phyloP scores from a whole-genome alignment of 2,113 vertebrate genomes.

The Physeter macrocephalus region DNA sequence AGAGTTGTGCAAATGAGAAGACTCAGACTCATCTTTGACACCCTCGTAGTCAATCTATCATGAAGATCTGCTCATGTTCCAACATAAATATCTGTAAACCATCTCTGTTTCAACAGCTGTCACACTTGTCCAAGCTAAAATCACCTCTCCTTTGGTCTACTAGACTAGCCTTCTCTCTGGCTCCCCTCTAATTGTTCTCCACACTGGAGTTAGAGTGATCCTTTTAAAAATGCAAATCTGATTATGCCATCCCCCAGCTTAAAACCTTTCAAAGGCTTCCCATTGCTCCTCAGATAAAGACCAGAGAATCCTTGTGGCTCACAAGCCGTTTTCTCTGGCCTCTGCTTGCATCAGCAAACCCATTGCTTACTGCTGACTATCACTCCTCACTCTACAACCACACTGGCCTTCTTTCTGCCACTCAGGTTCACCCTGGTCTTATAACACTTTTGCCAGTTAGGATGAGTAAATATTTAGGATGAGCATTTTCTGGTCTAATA shows the following conservation, averaged over 20 bases:
- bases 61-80: background rate
- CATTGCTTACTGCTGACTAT: background rate
- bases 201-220: conserved; percentile 52
- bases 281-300: conserved; percentile 22
- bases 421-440: background rate
- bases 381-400: background rate
- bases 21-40: background rate
- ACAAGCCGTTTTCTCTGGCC: background rate
- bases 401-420: background rate
- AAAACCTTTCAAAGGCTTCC: conserved; percentile 55
- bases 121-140: background rate
- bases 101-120: background rate
- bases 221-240: conserved; percentile 73
- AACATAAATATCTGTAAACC: background rate
- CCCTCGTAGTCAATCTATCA: background rate
- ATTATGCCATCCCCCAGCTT: conserved; percentile 34
- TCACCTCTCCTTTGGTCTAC: background rate
- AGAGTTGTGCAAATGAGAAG: background rate
- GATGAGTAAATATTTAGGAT: background rate
- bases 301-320: background rate
- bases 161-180: background rate
- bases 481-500: background rate
- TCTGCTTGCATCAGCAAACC: background rate
- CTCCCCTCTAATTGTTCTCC: background rate
- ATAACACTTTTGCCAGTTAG: background rate